Conservation (phyloP, 2,797 vertebrate genomes). For the Sebastes aleutianus region DNA sequence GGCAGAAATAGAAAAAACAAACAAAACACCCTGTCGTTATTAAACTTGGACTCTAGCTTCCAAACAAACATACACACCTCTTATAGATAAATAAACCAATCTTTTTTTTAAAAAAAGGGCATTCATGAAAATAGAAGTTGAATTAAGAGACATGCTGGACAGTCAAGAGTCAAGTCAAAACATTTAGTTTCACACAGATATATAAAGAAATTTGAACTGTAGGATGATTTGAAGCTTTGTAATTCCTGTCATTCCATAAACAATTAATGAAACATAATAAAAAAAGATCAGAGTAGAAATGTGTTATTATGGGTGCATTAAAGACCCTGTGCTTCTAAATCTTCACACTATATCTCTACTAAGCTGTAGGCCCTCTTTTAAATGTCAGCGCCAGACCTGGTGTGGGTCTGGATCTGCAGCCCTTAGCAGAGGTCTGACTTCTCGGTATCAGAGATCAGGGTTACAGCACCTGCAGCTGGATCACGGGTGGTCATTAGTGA, state of each 20-base stretch:
- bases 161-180: slow-evolving; percentile 12
- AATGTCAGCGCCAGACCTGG: slow-evolving; percentile 50
- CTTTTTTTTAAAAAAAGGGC: background rate
- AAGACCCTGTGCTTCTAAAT: slow-evolving; percentile 49
- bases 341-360: slow-evolving; percentile 4
- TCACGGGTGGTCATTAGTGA: slow-evolving; percentile 22
- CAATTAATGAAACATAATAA: background rate
- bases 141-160: slow-evolving; percentile 36
- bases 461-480: slow-evolving; percentile 19
- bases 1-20: slow-evolving; percentile 10
- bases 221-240: background rate
- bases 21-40: slow-evolving; percentile 13
- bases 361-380: slow-evolving; percentile 32
- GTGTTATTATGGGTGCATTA: slow-evolving; percentile 20
- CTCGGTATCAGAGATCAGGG: slow-evolving; percentile 11
- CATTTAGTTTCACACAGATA: slow-evolving; percentile 12
- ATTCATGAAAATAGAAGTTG: slow-evolving; percentile 41
- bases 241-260: slow-evolving; percentile 3
- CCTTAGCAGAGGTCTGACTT: slow-evolving; percentile 62
- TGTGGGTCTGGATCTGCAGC: slow-evolving; percentile 59
- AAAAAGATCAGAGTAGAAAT: slow-evolving; percentile 4
- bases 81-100: slow-evolving; percentile 14
- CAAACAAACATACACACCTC: slow-evolving; percentile 1
- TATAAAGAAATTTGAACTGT: background rate
- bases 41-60: background rate